Conservation (phyloP, 2,797 vertebrate species). For the Takifugu ocellatus region DNA sequence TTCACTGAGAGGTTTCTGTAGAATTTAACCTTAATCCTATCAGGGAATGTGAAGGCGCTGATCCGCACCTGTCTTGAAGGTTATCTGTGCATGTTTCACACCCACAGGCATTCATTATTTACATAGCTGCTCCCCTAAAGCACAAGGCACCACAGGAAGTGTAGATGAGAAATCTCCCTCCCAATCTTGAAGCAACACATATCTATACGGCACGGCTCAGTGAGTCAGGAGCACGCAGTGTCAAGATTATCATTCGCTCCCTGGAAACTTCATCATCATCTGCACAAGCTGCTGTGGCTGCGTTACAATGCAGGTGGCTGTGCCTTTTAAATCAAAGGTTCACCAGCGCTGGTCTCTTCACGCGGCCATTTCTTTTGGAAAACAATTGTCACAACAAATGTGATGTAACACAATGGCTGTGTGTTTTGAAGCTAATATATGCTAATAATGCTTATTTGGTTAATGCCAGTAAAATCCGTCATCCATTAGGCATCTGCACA, state of each 20-base stretch:
- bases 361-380: background rate
- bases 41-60: conserved; percentile 77
- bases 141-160: conserved; percentile 66
- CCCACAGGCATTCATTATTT: conserved; percentile 79
- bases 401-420: conserved; percentile 3
- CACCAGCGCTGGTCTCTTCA: conserved; percentile 28
- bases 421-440: conserved; percentile 42
- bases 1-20: conserved; percentile 74
- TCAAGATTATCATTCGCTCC: conserved; percentile 72
- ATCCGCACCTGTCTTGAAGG: conserved; percentile 79
- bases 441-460: conserved; percentile 46
- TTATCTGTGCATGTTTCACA: conserved; percentile 78
- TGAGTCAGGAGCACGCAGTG: conserved; percentile 70
- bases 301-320: conserved; percentile 42
- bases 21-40: conserved; percentile 81
- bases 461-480: conserved; percentile 49
- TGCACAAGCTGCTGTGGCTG: conserved; percentile 51
- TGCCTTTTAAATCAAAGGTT: conserved; percentile 72
- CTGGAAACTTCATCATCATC: conserved; percentile 72
- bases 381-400: too few species aligned
- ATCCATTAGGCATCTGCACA: conserved; percentile 39
- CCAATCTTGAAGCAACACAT: conserved; percentile 74
- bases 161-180: conserved; percentile 73
- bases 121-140: conserved; percentile 72
- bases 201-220: conserved; percentile 73